Conservation (phyloP, 2,113 vertebrate genomes). For the Oxyura jamaicensis region DNA sequence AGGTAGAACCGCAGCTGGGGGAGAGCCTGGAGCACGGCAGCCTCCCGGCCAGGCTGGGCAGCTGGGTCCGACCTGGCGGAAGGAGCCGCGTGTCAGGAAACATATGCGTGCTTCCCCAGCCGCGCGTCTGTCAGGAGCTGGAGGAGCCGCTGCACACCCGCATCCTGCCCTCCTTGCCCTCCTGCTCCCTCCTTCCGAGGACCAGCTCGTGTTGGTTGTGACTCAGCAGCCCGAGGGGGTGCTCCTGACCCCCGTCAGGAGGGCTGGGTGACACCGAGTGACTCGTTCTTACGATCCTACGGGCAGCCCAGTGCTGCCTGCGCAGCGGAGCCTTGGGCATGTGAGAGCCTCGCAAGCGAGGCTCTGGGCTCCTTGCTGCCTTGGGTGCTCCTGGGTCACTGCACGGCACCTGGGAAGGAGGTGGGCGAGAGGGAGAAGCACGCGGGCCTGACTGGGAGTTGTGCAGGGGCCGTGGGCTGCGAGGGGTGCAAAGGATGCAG, state of each 20-base stretch:
- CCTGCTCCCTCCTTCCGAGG: neutral
- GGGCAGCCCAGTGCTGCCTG: neutral
- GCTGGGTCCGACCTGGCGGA: neutral
- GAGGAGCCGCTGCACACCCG: neutral
- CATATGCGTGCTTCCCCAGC: neutral
- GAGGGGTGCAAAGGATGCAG: no score
- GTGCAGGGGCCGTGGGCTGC: rapidly evolving
- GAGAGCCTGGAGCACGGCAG: no score
- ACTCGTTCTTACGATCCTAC: rapidly evolving
- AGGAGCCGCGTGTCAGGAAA: rapidly evolving
- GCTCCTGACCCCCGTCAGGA: neutral
- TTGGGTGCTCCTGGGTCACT: neutral
- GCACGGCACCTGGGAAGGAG: neutral
- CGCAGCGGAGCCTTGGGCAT: rapidly evolving
- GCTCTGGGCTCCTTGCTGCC: neutral
- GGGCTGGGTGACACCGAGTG: neutral
- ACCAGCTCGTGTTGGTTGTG: neutral
- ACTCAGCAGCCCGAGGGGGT: neutral
- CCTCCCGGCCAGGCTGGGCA: neutral
- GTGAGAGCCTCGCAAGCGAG: rapidly evolving
- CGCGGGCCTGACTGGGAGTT: neutral
- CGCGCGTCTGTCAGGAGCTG: neutral
- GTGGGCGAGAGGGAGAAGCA: neutral
- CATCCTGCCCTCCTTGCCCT: neutral
- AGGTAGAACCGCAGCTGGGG: no score